Conservation (phyloP, 2,113 vertebrate species). For the Neopipo cinnamomea region DNA sequence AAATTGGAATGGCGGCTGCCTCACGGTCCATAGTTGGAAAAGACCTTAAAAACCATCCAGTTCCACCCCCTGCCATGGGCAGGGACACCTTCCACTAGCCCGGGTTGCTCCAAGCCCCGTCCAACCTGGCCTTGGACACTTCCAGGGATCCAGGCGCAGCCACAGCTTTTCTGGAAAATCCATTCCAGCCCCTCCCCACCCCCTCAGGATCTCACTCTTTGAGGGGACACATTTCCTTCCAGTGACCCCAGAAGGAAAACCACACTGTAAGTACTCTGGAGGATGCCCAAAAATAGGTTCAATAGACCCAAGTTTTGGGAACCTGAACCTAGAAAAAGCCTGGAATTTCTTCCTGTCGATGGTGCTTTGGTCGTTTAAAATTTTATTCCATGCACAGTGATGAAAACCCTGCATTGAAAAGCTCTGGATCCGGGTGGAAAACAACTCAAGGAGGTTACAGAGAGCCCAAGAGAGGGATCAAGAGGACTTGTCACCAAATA, state of each 20-base stretch:
- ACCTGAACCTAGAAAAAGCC: not conserved
- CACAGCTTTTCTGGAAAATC: not conserved
- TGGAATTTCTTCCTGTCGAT: not conserved
- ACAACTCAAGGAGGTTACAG: too few species aligned
- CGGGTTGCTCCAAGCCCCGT: accelerated
- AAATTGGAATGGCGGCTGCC: accelerated
- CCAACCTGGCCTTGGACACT: accelerated
- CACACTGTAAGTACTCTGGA: not conserved
- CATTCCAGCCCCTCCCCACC: not conserved
- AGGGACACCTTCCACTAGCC: not conserved
- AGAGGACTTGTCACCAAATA: accelerated
- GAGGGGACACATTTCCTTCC: not conserved
- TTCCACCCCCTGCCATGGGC: not conserved
- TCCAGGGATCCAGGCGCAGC: not conserved
- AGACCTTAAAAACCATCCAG: not conserved
- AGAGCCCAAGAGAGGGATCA: not conserved
- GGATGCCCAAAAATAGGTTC: not conserved
- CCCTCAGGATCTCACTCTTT: not conserved
- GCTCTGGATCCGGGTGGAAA: not conserved
- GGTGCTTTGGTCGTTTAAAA: accelerated
- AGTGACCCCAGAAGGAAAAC: not conserved
- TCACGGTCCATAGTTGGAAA: accelerated
- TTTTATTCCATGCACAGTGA: not conserved
- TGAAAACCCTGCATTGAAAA: accelerated
- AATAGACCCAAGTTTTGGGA: not conserved